Percentiles rank a stretch among this genome's conserved stretches.
phyloP scores from a whole-genome alignment of 30 jellyfish, hydroid and myxozoan genomes.

The Hydractinia symbiolongicarpus region DNA sequence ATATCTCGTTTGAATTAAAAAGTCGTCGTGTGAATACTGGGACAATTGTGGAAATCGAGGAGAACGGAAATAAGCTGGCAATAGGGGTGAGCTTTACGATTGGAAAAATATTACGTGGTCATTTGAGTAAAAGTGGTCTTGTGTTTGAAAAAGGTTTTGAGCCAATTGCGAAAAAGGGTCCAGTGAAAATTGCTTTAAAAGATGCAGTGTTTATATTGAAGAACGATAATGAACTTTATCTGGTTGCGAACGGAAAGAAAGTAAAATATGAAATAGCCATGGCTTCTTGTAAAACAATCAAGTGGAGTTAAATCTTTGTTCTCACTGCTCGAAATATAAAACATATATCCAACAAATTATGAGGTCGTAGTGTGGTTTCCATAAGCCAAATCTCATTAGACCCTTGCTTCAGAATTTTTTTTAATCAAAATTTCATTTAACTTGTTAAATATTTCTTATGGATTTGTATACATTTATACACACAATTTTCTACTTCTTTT shows the following conservation, averaged over 20 bases:
- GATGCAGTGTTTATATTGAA: slow-evolving; percentile 39
- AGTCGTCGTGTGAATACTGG: slow-evolving; percentile 54
- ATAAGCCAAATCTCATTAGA: no score
- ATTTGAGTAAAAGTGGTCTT: background rate
- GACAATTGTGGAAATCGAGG: slow-evolving; percentile 51
- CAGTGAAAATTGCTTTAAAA: slow-evolving; percentile 42
- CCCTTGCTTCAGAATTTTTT: no score
- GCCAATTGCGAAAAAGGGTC: slow-evolving; percentile 80
- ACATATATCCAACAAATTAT: no score
- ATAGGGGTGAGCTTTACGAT: slow-evolving; percentile 56
- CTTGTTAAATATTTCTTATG: no score
- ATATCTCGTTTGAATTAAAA: slow-evolving; percentile 22
- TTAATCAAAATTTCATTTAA: no score
- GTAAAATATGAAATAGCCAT: slow-evolving; percentile 53
- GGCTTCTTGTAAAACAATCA: slow-evolving; percentile 48
- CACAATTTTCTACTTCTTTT: no score
- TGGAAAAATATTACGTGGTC: slow-evolving; percentile 54
- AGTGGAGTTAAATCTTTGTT: slow-evolving; percentile 37
- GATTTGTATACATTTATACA: no score
- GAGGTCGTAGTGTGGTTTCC: no score
- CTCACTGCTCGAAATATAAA: no score
- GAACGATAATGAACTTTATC: slow-evolving; percentile 45
- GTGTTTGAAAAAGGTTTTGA: slow-evolving; percentile 37
- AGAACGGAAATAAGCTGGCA: slow-evolving; percentile 68
- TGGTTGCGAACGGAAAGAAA: slow-evolving; percentile 62